These are phyloP conservation scores for Bombus soroeensis DNA, from an alignment of 1,140 invertebrate species.

Conservation along the genomic window DNA sequence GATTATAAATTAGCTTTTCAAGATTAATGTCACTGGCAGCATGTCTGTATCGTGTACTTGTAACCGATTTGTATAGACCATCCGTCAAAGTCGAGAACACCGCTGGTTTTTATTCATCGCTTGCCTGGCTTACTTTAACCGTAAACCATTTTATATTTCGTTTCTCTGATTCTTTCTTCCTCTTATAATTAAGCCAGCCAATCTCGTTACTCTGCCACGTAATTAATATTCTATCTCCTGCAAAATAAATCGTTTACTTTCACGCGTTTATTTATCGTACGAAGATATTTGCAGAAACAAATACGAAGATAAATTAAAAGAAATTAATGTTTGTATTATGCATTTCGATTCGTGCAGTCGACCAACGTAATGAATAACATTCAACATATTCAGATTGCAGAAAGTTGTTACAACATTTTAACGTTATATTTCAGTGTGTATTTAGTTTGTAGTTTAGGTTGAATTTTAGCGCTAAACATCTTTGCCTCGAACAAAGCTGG, in stretches of 20 bases:
- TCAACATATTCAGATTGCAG: neutral
- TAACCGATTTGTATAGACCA: neutral
- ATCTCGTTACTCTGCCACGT: neutral
- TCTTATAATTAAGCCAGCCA: neutral
- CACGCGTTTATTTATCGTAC: neutral
- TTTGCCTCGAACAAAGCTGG: no score
- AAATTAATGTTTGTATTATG: neutral
- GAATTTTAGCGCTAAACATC: no score
- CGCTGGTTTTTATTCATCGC: neutral
- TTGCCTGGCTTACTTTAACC: neutral
- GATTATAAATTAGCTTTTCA: slow-evolving; percentile 7
- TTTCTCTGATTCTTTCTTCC: neutral
- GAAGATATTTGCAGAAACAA: neutral
- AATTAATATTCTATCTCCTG: neutral
- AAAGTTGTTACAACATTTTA: no score
- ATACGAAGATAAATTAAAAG: neutral
- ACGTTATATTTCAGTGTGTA: no score
- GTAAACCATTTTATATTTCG: neutral
- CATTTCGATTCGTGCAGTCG: neutral
- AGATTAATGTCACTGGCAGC: neutral
- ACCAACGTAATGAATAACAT: neutral
- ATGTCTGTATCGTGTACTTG: neutral
- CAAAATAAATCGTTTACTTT: neutral
- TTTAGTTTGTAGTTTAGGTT: no score
- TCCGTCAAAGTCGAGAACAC: slow-evolving; percentile 14